These are phyloP conservation scores for Eueides isabella DNA, from an alignment of 1,140 invertebrate genomes.

Conservation along the genomic window DNA sequence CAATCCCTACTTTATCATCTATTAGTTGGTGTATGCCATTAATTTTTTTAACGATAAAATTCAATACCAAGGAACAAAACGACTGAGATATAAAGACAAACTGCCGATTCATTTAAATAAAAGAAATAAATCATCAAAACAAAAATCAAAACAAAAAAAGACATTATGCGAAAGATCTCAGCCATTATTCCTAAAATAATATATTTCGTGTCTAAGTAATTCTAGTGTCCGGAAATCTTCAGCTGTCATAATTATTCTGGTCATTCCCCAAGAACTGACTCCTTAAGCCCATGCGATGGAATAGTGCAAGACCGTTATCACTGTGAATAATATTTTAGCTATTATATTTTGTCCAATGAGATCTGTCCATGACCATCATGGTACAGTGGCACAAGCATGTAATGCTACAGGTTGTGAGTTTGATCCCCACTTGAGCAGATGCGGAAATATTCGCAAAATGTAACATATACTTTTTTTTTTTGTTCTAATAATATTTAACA, in stretches of 20 bases:
- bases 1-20: background rate
- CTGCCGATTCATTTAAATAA: background rate
- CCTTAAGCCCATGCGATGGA: constrained; percentile 57
- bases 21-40: constrained; percentile 27
- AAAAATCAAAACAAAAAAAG: background rate
- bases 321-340: constrained; percentile 46
- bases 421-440: no score
- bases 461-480: no score
- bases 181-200: background rate
- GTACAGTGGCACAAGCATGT: no score
- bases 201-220: background rate
- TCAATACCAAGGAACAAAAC: background rate
- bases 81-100: background rate
- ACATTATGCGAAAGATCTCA: background rate
- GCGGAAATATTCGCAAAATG: no score
- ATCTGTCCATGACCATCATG: no score
- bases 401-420: no score
- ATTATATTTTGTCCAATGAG: background rate
- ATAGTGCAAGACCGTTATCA: constrained; percentile 57
- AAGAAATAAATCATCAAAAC: background rate
- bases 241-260: constrained; percentile 58
- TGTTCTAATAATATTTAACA: no score
- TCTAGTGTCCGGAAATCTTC: constrained; percentile 42
- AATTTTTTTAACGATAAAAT: constrained; percentile 11
- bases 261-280: constrained; percentile 58